Percentiles rank a stretch among this genome's conserved stretches.
These are phyloP conservation scores for Camponotus floridanus DNA, from an alignment of 1,140 invertebrate genomes.

Conservation along the genomic window DNA sequence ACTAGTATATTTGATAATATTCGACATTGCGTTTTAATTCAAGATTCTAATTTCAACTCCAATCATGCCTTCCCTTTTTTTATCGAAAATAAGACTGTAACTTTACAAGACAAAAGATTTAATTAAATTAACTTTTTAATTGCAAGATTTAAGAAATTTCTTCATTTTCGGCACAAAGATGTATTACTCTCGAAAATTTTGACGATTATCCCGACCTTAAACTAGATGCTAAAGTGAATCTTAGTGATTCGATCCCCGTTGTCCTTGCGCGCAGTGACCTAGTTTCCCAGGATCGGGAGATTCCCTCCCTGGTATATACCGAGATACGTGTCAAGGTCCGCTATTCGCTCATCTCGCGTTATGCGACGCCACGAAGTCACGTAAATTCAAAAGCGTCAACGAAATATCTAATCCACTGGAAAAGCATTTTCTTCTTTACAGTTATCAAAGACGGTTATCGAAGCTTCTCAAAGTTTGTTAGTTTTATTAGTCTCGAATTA, in stretches of 20 bases:
- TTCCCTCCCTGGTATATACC: slow-evolving; percentile 73
- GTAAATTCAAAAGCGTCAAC: slow-evolving; percentile 2
- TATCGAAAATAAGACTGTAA: not conserved
- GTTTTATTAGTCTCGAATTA: slow-evolving; percentile 1
- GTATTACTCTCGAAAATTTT: slow-evolving; percentile 14
- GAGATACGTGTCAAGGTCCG: slow-evolving; percentile 82
- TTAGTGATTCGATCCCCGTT: slow-evolving; percentile 78
- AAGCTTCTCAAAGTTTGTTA: slow-evolving; percentile 9
- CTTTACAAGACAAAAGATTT: not conserved
- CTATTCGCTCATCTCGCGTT: slow-evolving; percentile 58
- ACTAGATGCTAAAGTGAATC: slow-evolving; percentile 73
- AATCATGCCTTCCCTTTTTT: not conserved
- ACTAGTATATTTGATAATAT: not conserved
- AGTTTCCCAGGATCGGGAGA: slow-evolving; percentile 78
- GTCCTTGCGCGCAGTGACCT: slow-evolving; percentile 83
- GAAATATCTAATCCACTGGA: not conserved
- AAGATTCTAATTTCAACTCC: not conserved
- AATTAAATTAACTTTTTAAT: not conserved
- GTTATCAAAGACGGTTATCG: not conserved
- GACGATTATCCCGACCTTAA: slow-evolving; percentile 72
- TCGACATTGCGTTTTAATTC: not conserved
- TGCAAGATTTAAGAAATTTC: not conserved
- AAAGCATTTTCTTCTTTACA: not conserved
- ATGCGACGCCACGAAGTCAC: slow-evolving; percentile 4
- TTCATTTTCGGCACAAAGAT: not conserved